Base-by-base conservation (phyloP, 2,888 invertebrate species). In the Acronicta psi region DNA sequence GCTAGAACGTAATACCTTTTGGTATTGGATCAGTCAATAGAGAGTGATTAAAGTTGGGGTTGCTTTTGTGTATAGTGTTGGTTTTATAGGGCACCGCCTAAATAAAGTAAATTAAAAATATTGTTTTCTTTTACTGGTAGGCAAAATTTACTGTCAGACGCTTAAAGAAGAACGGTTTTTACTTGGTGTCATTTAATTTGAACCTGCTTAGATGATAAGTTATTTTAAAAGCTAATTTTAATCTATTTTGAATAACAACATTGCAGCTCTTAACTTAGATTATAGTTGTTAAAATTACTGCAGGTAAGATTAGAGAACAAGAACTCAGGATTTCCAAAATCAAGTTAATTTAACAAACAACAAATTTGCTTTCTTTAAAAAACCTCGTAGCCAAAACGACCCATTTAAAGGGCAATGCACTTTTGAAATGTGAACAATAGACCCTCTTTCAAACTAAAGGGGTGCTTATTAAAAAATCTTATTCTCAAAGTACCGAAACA, bases 321-420 rank as follows among this genome's bases (percentile, higher is more conserved):
- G 4, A 50, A 34, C 17, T 3, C 23, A 13, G 9, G 20, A 44
- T 37, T 49, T 55, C 25, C 5, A 17, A 40, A 17, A 36, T 13
- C 13, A 25, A 56, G 34, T n/a, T 13, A 36, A 38, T 18, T 29
- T 46, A 53, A 53, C 59, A 65, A 70, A 41, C 17, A 6, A 31
- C 34, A 23, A 46, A 46, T 25, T 52, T 65, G 17, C 18, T 40
- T 44, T 18, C 53, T 16, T 29, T 1, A 13, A 49, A 60, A 52
- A 68, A 47, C 40, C 57, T 63, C 42, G 69, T 57, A 68, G 68
- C 69, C 68, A 64, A 78, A 85, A 83, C 79, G 76, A 80, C 77
- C 81, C 73, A 84, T 80, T 79, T 78, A 73, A 67, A 81, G 83
- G 83, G 80, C 84, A 83, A 75, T 84, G 85, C 83, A 81, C 85